Evolutionary conservation across 2,113 vertebrate genomes (phyloP), one percentile per base, ranked within the genome.

Genomic region (Euleptes europaea): DNA sequence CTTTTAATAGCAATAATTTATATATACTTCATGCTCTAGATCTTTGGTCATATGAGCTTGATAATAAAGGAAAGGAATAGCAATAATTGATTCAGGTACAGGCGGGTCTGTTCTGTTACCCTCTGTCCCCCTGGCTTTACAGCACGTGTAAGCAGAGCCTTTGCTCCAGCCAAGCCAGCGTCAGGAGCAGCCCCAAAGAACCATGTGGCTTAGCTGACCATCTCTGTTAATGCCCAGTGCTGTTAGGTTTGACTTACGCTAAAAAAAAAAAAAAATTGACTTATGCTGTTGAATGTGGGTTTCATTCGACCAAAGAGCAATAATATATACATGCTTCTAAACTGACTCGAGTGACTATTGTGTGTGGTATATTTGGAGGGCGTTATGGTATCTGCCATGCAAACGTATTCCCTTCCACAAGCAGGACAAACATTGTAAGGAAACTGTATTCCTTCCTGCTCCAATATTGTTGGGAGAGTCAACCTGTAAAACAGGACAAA

Each of bases 381-480:
- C 31, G 15, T 33, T 79, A 35, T n/a, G 31, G 10, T 8, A 44
- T 28, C 28, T 83, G 38, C 35, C 44, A 44, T n/a, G 4, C 35
- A 60, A 63, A 44, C 28, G 63, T 82, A 82, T 72, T 35, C 42
- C 35, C 51, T 60, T 60, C 44, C 69, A 57, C 49, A 82, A 70
- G 7, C 14, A 72, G 23, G 33, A 14, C 19, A 60, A 78, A 78
- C 19, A 70, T 38, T 26, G 54, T 42, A 57, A 60, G 33, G 6
- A 60, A n/a, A 63, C 3, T 63, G 57, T 60, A 23, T 38, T 69
- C 15, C 33, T 7, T 86, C 83, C 70, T 73, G 1, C 80, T 2
- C 42, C 54, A 57, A 44, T 0, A 1, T 35, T 78, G 4, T 83
- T 91, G 90, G 81, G 69, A 88, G 88, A 90, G 15, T 19, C 86